These are phyloP conservation scores for Odocoileus hemionus DNA, from an alignment of 2,113 vertebrate species.

Conservation along the genomic window DNA sequence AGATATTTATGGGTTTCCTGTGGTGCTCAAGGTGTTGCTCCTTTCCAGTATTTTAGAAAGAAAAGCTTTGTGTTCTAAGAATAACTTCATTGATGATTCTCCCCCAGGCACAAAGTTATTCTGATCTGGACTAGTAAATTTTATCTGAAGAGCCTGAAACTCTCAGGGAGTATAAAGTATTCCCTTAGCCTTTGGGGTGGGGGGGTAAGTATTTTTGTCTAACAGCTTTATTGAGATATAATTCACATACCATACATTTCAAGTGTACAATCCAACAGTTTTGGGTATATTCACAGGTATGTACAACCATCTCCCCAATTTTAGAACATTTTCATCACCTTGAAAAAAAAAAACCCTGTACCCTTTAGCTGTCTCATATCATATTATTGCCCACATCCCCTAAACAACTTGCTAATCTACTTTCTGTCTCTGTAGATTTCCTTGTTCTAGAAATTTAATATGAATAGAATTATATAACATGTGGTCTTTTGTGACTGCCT, in stretches of 20 bases:
- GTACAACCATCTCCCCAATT: neutral
- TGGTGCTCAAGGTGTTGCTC: slow-evolving; percentile 75
- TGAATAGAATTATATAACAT: neutral
- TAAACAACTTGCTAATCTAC: neutral
- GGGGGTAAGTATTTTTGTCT: neutral
- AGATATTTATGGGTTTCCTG: slow-evolving; percentile 76
- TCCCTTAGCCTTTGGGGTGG: neutral
- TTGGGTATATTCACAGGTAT: neutral
- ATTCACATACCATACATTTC: neutral
- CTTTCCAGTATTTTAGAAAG: slow-evolving; percentile 53
- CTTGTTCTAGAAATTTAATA: neutral
- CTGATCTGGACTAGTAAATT: neutral
- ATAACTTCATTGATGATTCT: slow-evolving; percentile 30
- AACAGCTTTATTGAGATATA: neutral
- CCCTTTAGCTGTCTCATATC: neutral
- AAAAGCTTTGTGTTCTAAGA: slow-evolving; percentile 28
- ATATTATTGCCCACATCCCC: neutral
- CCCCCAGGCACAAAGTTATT: neutral
- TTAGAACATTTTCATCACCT: neutral
- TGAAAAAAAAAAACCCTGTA: neutral
- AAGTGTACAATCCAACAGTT: neutral
- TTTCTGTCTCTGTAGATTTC: neutral
- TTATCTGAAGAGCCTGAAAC: neutral
- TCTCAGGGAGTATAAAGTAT: neutral
- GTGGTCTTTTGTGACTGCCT: neutral